phyloP scores from a whole-genome alignment of 2,113 vertebrate species.

The Epinephelus cyanopodus region DNA sequence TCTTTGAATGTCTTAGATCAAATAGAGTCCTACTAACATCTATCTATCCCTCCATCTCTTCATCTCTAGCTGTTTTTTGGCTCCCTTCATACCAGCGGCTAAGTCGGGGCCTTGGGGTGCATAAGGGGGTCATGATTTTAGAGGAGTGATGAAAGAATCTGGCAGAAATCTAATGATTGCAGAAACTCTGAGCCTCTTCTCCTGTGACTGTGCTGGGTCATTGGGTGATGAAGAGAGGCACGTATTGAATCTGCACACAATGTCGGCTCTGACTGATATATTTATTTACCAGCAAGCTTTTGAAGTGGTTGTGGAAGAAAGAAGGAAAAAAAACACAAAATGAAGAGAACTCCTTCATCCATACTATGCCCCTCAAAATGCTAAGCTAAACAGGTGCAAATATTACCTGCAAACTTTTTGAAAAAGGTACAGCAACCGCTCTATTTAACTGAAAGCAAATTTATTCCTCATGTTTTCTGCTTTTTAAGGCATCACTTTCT shows the following conservation, averaged over 20 bases:
- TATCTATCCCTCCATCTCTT: slow-evolving; percentile 27
- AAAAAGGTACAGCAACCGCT: not conserved
- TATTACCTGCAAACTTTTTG: not conserved
- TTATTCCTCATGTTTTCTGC: not conserved
- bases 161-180: slow-evolving; percentile 30
- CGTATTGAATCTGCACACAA: not conserved
- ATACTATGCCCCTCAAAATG: not conserved
- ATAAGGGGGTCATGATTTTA: slow-evolving; percentile 14
- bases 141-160: slow-evolving; percentile 27
- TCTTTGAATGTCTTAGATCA: slow-evolving; percentile 53
- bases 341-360: not conserved
- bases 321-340: not conserved
- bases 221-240: not conserved
- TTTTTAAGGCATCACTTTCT: not conserved
- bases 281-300: not conserved
- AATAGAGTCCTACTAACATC: slow-evolving; percentile 37
- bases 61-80: slow-evolving; percentile 33
- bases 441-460: not conserved
- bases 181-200: slow-evolving; percentile 8
- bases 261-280: not conserved
- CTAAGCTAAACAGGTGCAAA: not conserved
- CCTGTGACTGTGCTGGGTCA: not conserved
- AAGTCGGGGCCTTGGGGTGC: slow-evolving; percentile 1
- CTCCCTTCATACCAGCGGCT: slow-evolving; percentile 11
- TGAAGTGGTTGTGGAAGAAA: not conserved